Conservation (phyloP, 2,113 vertebrate genomes). For the rat (Rattus norvegicus) region DNA sequence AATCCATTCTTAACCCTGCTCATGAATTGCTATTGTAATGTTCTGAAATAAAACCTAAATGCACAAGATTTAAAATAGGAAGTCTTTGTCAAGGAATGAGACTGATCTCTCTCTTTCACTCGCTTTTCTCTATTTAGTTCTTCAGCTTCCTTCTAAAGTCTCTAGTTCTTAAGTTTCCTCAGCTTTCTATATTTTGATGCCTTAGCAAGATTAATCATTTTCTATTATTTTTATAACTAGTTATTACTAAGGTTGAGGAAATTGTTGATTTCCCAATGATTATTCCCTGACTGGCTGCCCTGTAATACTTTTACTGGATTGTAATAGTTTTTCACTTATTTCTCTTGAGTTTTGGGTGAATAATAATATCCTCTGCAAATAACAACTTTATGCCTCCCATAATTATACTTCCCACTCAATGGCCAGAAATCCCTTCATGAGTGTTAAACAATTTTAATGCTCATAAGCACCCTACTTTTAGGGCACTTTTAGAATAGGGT, state of each 20-base stretch:
- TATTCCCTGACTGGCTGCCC: slow-evolving; percentile 62
- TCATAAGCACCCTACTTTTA: slow-evolving; percentile 36
- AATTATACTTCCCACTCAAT: slow-evolving; percentile 43
- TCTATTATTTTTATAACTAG: slow-evolving; percentile 44
- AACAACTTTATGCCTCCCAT: slow-evolving; percentile 33
- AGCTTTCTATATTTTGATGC: slow-evolving; percentile 14
- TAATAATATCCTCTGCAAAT: slow-evolving; percentile 55
- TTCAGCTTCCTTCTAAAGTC: not conserved
- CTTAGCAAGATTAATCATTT: slow-evolving; percentile 41
- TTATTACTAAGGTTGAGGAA: slow-evolving; percentile 48
- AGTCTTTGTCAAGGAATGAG: not conserved
- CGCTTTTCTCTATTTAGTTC: not conserved
- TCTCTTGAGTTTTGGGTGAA: slow-evolving; percentile 58
- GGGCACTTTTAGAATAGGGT: not conserved
- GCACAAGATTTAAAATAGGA: slow-evolving; percentile 23
- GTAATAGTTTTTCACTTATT: slow-evolving; percentile 61
- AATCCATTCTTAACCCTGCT: not conserved
- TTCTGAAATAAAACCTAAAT: slow-evolving; percentile 3
- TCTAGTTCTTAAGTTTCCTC: not conserved
- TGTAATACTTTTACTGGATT: slow-evolving; percentile 22
- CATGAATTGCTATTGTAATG: not conserved
- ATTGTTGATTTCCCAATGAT: slow-evolving; percentile 60
- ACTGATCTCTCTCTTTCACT: not conserved
- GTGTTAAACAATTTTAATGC: slow-evolving; percentile 26
- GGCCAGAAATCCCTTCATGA: slow-evolving; percentile 43